Conservation (phyloP, 1,140 invertebrate species). For the Bombus impatiens region DNA sequence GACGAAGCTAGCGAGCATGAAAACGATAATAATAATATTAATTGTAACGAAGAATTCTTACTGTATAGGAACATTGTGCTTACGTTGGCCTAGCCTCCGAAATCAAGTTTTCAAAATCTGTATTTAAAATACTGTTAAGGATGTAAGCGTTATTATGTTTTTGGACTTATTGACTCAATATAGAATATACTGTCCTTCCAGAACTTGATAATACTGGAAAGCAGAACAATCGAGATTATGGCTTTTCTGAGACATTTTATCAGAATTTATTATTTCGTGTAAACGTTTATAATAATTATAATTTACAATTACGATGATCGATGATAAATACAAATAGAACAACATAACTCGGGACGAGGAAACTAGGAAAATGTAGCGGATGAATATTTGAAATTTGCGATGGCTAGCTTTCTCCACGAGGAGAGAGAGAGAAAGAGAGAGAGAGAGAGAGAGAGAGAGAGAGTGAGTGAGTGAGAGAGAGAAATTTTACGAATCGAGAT, state of each 20-base stretch:
- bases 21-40: constrained; percentile 6
- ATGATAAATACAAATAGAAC: constrained; percentile 83
- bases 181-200: not conserved
- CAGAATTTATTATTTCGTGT: constrained; percentile 83
- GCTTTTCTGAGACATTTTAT: constrained; percentile 81
- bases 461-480: not conserved
- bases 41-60: constrained; percentile 17
- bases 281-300: constrained; percentile 83
- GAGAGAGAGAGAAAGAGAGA: not conserved
- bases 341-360: constrained; percentile 64
- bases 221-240: constrained; percentile 63
- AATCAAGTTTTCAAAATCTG: not conserved
- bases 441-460: not conserved
- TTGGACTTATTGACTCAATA: not conserved
- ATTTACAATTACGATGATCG: constrained; percentile 83
- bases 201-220: constrained; percentile 36
- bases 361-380: constrained; percentile 34
- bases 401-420: constrained; percentile 23
- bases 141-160: not conserved
- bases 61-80: constrained; percentile 26
- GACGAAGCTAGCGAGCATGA: not conserved
- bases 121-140: not conserved
- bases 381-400: constrained; percentile 24
- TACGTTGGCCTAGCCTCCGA: not conserved
- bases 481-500: constrained; percentile 18